Conservation (phyloP, 2,797 vertebrate species). For the Semaprochilodus insignis region DNA sequence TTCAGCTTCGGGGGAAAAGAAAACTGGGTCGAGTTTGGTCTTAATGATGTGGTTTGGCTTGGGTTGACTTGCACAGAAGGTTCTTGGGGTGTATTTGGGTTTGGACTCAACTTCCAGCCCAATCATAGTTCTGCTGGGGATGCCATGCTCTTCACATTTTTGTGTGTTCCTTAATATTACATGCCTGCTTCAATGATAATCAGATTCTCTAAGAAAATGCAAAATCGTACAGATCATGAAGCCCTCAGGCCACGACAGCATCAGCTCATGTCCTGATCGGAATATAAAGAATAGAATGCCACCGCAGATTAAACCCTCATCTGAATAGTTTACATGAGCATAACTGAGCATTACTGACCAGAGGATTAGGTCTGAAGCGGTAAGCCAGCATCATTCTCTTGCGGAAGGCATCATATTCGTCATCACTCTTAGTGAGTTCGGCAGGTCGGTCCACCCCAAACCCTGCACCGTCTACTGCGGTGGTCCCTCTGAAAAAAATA, state of each 20-base stretch:
- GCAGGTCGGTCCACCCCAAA: conserved; percentile 94
- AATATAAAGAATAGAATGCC: too few species aligned
- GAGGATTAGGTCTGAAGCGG: conserved; percentile 94
- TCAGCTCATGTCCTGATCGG: not conserved
- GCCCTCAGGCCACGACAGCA: not conserved
- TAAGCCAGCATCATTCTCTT: conserved; percentile 99
- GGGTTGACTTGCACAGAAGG: too few species aligned
- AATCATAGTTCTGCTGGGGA: too few species aligned
- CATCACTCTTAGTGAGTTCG: conserved; percentile 86
- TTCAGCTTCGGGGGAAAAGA: too few species aligned
- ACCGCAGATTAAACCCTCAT: not conserved
- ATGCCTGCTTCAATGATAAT: not conserved
- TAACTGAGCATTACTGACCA: conserved; percentile 77
- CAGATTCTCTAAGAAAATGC: not conserved
- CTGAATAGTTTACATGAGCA: not conserved
- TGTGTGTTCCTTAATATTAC: not conserved
- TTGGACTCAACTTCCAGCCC: too few species aligned
- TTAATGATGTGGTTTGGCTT: too few species aligned
- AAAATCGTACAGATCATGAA: not conserved
- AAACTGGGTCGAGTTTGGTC: too few species aligned
- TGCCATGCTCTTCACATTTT: too few species aligned
- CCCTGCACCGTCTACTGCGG: conserved; percentile 88
- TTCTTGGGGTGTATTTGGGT: too few species aligned
- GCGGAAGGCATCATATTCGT: conserved; percentile 95
- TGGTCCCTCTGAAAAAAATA: conserved; percentile 80